Conservation (phyloP, 2,797 vertebrate genomes). For the Salmo trutta region DNA sequence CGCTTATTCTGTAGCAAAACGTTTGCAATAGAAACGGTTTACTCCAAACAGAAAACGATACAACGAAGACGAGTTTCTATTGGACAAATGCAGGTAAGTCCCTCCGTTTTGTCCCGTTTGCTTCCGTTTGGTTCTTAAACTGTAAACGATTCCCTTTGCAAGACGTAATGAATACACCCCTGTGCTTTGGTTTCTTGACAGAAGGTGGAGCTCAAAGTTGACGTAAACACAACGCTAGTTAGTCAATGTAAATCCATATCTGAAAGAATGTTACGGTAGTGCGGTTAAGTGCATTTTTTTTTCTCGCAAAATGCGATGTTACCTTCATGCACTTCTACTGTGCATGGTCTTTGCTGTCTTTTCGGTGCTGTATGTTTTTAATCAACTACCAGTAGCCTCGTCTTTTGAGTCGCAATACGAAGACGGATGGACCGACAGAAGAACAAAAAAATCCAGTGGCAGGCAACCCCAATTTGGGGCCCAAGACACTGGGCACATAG, state of each 20-base stretch:
- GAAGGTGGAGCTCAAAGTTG: background rate
- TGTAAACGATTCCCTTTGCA: background rate
- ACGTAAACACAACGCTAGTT: background rate
- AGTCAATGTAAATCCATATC: background rate
- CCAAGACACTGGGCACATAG: constrained; percentile 36
- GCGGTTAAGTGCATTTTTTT: background rate
- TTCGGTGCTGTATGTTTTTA: constrained; percentile 81
- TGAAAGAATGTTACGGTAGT: background rate
- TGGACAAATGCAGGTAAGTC: no score
- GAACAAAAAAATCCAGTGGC: constrained; percentile 36
- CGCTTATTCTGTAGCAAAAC: no score
- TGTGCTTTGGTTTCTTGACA: constrained; percentile 2
- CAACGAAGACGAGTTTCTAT: no score
- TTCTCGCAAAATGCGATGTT: constrained; percentile 80
- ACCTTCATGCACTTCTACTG: constrained; percentile 75
- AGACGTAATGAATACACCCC: background rate
- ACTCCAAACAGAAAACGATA: no score
- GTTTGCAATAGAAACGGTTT: no score
- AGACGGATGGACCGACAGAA: constrained; percentile 33
- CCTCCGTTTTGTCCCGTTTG: no score
- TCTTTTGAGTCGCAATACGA: constrained; percentile 66
- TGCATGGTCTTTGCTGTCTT: constrained; percentile 77
- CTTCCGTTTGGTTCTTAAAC: no score
- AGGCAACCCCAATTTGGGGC: constrained; percentile 33
- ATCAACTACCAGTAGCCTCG: constrained; percentile 72